A percentile compares a stretch with the other conserved stretches of the same genome.
Evolutionary conservation across 2,113 vertebrate species (phyloP).

Genomic region (Plecotus auritus): DNA sequence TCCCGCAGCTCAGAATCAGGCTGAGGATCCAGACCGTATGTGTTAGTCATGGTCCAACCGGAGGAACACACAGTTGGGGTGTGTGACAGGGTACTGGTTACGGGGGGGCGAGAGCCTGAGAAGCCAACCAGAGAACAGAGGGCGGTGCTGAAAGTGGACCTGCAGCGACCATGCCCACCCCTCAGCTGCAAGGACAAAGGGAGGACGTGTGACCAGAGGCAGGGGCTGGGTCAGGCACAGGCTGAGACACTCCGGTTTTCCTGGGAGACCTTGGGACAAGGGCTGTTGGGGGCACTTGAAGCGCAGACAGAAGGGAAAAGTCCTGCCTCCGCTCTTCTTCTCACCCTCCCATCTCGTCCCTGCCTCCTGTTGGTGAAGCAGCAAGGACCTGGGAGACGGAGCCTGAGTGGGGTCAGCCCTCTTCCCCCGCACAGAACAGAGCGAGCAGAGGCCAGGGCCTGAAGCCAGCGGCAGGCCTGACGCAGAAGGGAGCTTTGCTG

Average conservation of each 20-base stretch:
- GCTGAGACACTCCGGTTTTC: not conserved
- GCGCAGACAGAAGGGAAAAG: not conserved
- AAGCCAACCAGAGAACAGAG: not conserved
- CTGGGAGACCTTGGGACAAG: not conserved
- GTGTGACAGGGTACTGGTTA: not conserved
- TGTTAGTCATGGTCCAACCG: not conserved
- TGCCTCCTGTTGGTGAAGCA: not conserved
- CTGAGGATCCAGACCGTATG: rapidly evolving
- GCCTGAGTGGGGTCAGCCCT: not conserved
- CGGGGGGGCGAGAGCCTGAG: not conserved
- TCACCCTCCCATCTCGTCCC: not conserved
- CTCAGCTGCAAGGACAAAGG: not conserved
- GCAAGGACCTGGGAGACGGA: not conserved
- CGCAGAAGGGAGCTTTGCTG: not conserved
- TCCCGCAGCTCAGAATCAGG: not conserved
- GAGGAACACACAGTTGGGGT: not conserved
- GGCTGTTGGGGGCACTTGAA: not conserved
- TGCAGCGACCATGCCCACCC: rapidly evolving
- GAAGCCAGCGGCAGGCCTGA: not conserved
- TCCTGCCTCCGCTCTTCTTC: not conserved
- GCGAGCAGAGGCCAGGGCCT: not conserved
- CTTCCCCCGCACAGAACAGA: not conserved
- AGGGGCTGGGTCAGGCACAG: too few relatives aligned
- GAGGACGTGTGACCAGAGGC: rapidly evolving
- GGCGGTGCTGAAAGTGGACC: not conserved